Evolutionary conservation across 2,888 invertebrate genomes (phyloP).

Genomic region (Noctua janthe): DNA sequence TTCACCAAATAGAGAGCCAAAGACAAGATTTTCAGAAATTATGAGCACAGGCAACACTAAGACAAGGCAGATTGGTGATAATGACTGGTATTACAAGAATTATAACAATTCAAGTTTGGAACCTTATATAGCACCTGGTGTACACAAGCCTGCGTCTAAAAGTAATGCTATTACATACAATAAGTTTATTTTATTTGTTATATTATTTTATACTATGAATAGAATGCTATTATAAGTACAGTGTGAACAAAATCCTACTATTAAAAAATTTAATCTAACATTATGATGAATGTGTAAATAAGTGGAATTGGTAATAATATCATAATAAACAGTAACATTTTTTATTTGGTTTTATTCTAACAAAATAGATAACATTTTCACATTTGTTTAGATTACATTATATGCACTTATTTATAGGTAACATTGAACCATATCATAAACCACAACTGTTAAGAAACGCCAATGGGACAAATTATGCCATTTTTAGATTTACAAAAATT

Average conservation of each 20-base stretch:
- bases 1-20: conserved; percentile 84
- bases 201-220: conserved; percentile 36
- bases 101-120: conserved; percentile 92
- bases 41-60: conserved; percentile 85
- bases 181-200: conserved; percentile 58
- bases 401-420: conserved; percentile 21
- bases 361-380: conserved; percentile 29
- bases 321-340: conserved; percentile 42
- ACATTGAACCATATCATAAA: conserved; percentile 13
- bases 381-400: conserved; percentile 11
- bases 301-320: conserved; percentile 39
- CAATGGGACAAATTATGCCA: neutral
- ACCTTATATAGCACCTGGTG: conserved; percentile 86
- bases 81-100: conserved; percentile 96
- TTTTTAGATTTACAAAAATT: neutral
- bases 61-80: conserved; percentile 87
- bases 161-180: conserved; percentile 66
- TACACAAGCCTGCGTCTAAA: conserved; percentile 72
- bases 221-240: conserved; percentile 24
- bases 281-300: conserved; percentile 53
- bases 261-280: conserved; percentile 13
- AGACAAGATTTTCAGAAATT: conserved; percentile 84
- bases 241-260: conserved; percentile 19
- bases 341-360: conserved; percentile 46
- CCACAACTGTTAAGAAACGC: neutral